Evolutionary conservation across 2,888 invertebrate species (phyloP).

Genomic region (Drosophila kuntzei): DNA sequence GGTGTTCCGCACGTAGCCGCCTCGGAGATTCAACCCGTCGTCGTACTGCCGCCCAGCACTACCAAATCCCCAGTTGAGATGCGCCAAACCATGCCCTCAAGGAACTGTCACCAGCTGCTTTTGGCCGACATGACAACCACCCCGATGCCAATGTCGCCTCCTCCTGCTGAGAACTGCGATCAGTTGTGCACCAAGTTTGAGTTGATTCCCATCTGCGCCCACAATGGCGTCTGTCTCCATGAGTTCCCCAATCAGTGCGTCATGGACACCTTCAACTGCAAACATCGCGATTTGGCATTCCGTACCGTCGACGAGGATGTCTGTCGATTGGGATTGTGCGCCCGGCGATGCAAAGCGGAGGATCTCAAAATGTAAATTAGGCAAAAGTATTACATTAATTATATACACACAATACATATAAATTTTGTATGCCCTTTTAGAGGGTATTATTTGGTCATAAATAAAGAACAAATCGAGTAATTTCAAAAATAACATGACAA

Average conservation of each 20-base stretch:
- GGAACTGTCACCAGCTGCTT: slow-evolving; percentile 56
- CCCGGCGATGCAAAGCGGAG: slow-evolving; percentile 63
- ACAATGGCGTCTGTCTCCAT: slow-evolving; percentile 76
- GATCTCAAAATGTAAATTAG: slow-evolving; percentile 51
- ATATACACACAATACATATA: background rate
- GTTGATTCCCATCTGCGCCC: slow-evolving; percentile 76
- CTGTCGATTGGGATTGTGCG: slow-evolving; percentile 60
- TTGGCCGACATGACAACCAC: slow-evolving; percentile 35
- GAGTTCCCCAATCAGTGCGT: slow-evolving; percentile 82
- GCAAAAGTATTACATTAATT: background rate
- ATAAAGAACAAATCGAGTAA: background rate
- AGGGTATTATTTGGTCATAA: background rate
- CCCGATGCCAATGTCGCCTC: slow-evolving; percentile 23
- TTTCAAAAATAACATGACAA: background rate
- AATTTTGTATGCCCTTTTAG: background rate
- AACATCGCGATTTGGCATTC: slow-evolving; percentile 73
- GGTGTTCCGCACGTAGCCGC: slow-evolving; percentile 18
- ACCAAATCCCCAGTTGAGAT: slow-evolving; percentile 24
- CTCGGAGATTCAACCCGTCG: slow-evolving; percentile 36
- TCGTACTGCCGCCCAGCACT: slow-evolving; percentile 34
- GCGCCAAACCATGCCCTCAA: slow-evolving; percentile 31
- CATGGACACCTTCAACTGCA: slow-evolving; percentile 81
- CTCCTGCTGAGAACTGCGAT: slow-evolving; percentile 60
- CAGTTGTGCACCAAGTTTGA: slow-evolving; percentile 78
- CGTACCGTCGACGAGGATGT: slow-evolving; percentile 66